Evolutionary conservation across 2,797 vertebrate genomes (phyloP).

Genomic region (Crossoptilon crossoptilon): DNA sequence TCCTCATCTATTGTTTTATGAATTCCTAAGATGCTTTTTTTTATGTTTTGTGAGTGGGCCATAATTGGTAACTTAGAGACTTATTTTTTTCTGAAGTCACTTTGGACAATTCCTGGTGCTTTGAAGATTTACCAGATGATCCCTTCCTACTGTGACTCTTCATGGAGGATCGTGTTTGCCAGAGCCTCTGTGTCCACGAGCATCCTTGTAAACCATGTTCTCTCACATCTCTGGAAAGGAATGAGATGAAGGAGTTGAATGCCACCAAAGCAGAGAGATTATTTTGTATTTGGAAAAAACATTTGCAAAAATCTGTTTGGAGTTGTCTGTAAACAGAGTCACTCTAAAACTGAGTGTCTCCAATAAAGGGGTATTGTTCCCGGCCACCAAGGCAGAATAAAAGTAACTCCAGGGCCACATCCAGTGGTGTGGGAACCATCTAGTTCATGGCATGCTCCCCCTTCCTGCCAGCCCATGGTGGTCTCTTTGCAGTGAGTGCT

Average conservation of each 20-base stretch:
- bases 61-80: slow-evolving; percentile 17
- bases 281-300: slow-evolving; percentile 48
- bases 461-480: not conserved
- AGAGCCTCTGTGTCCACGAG: not conserved
- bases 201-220: slow-evolving; percentile 2
- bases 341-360: slow-evolving; percentile 27
- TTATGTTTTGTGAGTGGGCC: not conserved
- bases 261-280: slow-evolving; percentile 57
- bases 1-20: not conserved
- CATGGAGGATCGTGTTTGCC: slow-evolving; percentile 14
- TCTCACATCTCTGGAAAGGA: slow-evolving; percentile 33
- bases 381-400: slow-evolving; percentile 53
- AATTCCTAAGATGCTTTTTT: not conserved
- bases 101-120: slow-evolving; percentile 36
- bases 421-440: slow-evolving; percentile 22
- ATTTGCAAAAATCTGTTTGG: slow-evolving; percentile 27
- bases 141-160: slow-evolving; percentile 53
- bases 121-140: slow-evolving; percentile 61
- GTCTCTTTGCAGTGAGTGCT: not conserved
- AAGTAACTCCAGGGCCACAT: slow-evolving; percentile 42
- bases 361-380: slow-evolving; percentile 38
- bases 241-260: slow-evolving; percentile 24
- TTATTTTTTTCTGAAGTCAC: not conserved
- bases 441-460: not conserved
- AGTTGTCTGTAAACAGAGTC: slow-evolving; percentile 7